Evolutionary conservation across 2,888 invertebrate species (phyloP).

Genomic region (Adineta ricciae): DNA sequence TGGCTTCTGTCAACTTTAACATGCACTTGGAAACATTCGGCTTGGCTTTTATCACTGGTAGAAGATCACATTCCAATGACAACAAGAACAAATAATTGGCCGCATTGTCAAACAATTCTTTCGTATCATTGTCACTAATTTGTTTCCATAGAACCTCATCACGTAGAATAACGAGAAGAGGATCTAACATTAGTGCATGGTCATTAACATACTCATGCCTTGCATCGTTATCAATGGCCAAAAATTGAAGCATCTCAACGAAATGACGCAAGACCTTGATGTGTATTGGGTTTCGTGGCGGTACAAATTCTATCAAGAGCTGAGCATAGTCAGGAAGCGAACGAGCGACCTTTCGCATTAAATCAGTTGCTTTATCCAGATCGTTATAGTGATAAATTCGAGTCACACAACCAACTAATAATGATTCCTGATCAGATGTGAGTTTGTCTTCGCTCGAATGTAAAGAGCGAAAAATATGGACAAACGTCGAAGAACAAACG

Average conservation of each 20-base stretch:
- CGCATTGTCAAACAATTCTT: background rate
- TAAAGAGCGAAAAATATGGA: background rate
- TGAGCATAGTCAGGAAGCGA: background rate
- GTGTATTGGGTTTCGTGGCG: background rate
- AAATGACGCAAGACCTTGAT: background rate
- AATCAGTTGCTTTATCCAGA: background rate
- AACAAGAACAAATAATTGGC: background rate
- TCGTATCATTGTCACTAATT: background rate
- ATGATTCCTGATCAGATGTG: background rate
- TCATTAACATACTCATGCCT: background rate
- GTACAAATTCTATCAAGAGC: background rate
- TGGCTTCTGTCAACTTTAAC: background rate
- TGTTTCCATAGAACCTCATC: background rate
- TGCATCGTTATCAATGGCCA: background rate
- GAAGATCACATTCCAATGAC: background rate
- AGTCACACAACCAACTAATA: background rate
- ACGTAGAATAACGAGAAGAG: background rate
- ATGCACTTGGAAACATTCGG: background rate
- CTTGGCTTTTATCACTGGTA: background rate
- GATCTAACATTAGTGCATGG: background rate
- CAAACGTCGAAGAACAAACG: background rate
- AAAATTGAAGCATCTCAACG: background rate
- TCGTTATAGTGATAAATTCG: background rate
- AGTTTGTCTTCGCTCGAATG: background rate
- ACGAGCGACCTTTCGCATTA: background rate